Evolutionary conservation across 1,140 invertebrate species (phyloP), one percentile per base, ranked within the genome.

Genomic region (Mactra quadrangularis): DNA sequence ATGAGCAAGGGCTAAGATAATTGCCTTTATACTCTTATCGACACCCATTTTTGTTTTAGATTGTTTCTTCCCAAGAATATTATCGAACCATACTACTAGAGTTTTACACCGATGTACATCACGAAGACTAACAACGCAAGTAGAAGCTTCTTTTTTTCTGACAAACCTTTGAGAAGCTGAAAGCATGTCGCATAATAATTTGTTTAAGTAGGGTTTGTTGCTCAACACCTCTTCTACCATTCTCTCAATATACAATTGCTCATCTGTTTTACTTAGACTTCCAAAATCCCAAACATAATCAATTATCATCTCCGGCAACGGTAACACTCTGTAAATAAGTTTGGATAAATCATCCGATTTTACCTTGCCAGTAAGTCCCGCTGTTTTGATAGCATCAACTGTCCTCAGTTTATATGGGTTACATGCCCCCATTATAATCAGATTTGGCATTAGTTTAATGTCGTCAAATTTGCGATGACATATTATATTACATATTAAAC

Each of bases 281-380:
- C 88, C 88, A 74, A 83, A 89, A 60, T 89, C 88, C 86, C 86
- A 89, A 0, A 89, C 86, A 84, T 72, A 88, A 45, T 89, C 88
- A 15, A 89, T 55, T 68, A 87, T 78, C 31, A 68, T 72, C 70
- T 88, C 86, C 27, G 87, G 87, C 15, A 88, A 33, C 3, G 87
- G 87, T 50, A 82, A 78, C 3, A 89, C 88, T 47, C 86, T 72
- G 41, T 89, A 89, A 0, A 87, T 83, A 17, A 89, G 41, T 47
- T 71, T 83, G 15, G 85, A 87, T 1, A 85, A 27, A 2, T 84
- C 72, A 68, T 87, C 86, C 13, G 83, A 77, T 79, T 82, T 87
- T 35, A 85, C 38, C 60, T 87, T 86, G 11, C 75, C 78, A 38
- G 87, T 66, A 9, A 89, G 53, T 29, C 87, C 86, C 15, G 86